Base-by-base conservation (phyloP, 2,888 invertebrate species). In the Ennomos erosarius region DNA sequence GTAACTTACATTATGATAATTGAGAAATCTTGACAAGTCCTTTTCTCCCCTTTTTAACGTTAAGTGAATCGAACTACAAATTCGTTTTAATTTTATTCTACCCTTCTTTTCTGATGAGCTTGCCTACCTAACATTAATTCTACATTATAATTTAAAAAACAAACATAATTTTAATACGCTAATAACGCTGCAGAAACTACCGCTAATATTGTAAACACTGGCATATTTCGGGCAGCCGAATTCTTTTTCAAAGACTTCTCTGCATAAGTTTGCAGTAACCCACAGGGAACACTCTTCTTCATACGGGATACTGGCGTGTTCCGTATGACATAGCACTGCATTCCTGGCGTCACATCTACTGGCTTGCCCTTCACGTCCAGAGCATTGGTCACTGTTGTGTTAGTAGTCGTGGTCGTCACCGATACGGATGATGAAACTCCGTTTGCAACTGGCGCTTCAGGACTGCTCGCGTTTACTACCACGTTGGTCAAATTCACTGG, bases 361-460 rank as follows among this genome's bases (percentile, higher is more conserved):
- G 85, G 79, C 40, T 81, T 79, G 16, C 90, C 90, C 75, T 90
- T 90, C 43, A 88, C 88, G 39, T 88, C 87, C n/a, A 88, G 66
- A n/a, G 90, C 90, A 62, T 87, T 84, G 10, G 78, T 77, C 9
- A 86, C 76, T 12, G 87, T 87, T 0, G 88, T 88, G 26, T 84
- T 88, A 9, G 85, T 88, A 0, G 81, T 84, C 1, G 84, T 85
- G 0, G 81, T 84, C 0, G 83, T 79, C 10, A 81, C 79, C 4
- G 71, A 69, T 45, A 78, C 71, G 5, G 86, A 81, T 55, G 87
- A 85, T 13, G 79, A 64, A 43, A 73, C 62, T 0, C 76, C 71
- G 36, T 78, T 79, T 35, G 69, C 72, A 10, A 68, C 57, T 4
- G 67, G 39, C 1, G 65, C 51, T 35, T 66, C 60, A 43, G 69